Percentiles rank a stretch among this genome's conserved stretches.
phyloP scores from a whole-genome alignment of 23 tunicate genomes.

The Oikopleura albicans region DNA sequence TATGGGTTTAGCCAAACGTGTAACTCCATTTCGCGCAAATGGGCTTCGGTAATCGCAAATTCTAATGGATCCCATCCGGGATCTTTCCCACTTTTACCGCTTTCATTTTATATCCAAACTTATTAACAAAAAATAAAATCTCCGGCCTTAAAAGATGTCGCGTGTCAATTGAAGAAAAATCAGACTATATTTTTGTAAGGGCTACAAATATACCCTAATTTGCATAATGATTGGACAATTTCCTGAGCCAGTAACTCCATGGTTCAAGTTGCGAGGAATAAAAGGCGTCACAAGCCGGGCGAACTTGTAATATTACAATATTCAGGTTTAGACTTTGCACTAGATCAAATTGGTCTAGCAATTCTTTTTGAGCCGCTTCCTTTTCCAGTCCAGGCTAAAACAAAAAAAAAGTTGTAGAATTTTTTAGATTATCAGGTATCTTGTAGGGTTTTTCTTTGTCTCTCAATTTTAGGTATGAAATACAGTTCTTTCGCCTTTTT shows the following conservation, averaged over 20 bases:
- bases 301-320: background rate
- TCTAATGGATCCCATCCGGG: conserved; percentile 19
- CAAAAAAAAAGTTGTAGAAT: too few species aligned
- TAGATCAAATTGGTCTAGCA: background rate
- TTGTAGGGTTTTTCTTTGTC: too few species aligned
- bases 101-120: too few species aligned
- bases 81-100: background rate
- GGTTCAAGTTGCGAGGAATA: background rate
- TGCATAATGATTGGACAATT: too few species aligned
- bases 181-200: too few species aligned
- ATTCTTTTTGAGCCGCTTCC: background rate
- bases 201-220: too few species aligned
- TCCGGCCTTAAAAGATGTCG: too few species aligned
- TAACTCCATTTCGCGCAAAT: background rate
- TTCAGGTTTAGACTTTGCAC: background rate
- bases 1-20: conserved; percentile 10
- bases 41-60: background rate
- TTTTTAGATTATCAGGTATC: too few species aligned
- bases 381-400: background rate
- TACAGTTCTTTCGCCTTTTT: too few species aligned
- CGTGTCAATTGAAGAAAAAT: too few species aligned
- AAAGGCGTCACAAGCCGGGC: background rate
- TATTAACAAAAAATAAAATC: too few species aligned
- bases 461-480: too few species aligned
- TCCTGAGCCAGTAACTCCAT: conserved; percentile 16